Evolutionary conservation across 37 sponge, comb jelly and placozoan species (phyloP).

Genomic region (Theonella swinhoei): DNA sequence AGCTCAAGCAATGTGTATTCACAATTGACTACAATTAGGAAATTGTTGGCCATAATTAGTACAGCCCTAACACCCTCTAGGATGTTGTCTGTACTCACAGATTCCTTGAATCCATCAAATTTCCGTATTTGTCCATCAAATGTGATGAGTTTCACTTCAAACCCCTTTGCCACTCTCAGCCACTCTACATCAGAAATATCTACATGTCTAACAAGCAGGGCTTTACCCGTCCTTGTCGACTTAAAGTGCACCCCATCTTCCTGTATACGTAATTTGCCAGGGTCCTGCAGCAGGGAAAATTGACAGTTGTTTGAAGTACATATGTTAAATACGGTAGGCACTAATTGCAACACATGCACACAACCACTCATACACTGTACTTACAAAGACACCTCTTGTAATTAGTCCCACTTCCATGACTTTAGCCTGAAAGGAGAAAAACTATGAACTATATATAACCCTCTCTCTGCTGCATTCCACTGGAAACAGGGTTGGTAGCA

Average conservation of each 20-base stretch:
- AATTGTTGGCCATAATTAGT: too few relatives aligned
- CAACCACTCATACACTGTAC: too few relatives aligned
- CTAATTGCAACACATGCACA: too few relatives aligned
- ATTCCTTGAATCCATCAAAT: conserved; percentile 93
- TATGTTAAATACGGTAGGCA: neutral
- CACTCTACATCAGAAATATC: conserved; percentile 76
- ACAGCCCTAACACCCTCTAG: too few relatives aligned
- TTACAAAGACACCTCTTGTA: conserved; percentile 74
- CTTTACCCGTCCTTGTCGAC: conserved; percentile 66
- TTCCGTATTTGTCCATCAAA: conserved; percentile 61
- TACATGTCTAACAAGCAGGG: conserved; percentile 60
- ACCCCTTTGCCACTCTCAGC: conserved; percentile 84
- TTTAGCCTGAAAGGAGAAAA: too few relatives aligned
- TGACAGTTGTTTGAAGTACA: neutral
- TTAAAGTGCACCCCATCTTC: conserved; percentile 88
- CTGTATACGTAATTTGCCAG: conserved; percentile 83
- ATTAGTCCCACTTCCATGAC: conserved; percentile 60
- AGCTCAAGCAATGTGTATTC: too few relatives aligned
- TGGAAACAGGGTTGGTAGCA: too few relatives aligned
- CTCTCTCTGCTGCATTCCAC: too few relatives aligned
- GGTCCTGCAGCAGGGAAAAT: conserved; percentile 48
- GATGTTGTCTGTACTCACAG: too few relatives aligned
- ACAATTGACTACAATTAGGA: too few relatives aligned
- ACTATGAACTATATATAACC: too few relatives aligned
- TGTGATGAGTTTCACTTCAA: conserved; percentile 72